phyloP scores from a whole-genome alignment of 2,113 vertebrate genomes.

The Blennius ocellaris region DNA sequence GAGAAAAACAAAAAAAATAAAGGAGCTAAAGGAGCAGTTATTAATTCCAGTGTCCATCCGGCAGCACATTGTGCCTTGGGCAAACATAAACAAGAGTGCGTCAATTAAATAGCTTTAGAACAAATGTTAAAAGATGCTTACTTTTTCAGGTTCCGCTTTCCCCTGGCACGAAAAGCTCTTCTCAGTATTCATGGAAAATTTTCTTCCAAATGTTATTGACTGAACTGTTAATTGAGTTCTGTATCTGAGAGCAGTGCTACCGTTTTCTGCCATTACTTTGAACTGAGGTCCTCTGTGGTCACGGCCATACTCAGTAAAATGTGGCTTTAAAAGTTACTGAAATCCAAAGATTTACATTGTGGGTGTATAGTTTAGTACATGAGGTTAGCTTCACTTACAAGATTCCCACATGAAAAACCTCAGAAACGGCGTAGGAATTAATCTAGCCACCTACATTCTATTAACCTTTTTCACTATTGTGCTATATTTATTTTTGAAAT shows the following conservation, averaged over 20 bases:
- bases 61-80: constrained; percentile 2
- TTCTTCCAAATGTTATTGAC: constrained; percentile 9
- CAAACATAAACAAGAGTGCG: constrained; percentile 38
- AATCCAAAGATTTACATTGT: not conserved
- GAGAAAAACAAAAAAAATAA: not conserved
- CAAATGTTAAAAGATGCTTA: constrained; percentile 27
- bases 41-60: constrained; percentile 22
- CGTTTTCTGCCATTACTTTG: not conserved
- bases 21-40: not conserved
- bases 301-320: not conserved
- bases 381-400: not conserved
- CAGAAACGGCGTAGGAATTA: no score
- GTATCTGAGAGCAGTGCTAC: not conserved
- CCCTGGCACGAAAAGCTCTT: not conserved
- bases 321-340: not conserved
- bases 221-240: constrained; percentile 10
- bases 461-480: no score
- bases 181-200: constrained; percentile 9
- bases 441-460: no score
- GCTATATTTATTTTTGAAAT: no score
- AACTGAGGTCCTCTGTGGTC: not conserved
- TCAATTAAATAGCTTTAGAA: constrained; percentile 9
- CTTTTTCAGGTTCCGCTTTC: constrained; percentile 25
- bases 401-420: not conserved
- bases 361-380: not conserved